Evolutionary conservation across 2,113 vertebrate genomes (phyloP).

Genomic region (Spheniscus mendiculus): DNA sequence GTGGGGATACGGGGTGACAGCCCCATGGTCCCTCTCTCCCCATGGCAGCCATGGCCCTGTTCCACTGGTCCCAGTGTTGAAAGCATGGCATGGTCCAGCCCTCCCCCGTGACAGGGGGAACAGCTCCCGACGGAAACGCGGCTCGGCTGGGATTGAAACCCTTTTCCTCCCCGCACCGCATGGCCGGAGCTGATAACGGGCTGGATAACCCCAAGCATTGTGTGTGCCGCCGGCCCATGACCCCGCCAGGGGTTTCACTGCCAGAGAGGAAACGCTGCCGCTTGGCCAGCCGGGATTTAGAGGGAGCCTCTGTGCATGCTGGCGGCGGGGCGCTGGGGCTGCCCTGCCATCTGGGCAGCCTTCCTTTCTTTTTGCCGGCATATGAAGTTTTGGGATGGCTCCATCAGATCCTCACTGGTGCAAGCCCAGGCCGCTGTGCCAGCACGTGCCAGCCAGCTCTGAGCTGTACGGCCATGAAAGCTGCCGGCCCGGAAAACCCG

Average conservation of each 20-base stretch:
- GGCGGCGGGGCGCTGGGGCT: fast-evolving
- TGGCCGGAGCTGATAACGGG: constrained; percentile 35
- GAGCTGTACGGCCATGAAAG: fast-evolving
- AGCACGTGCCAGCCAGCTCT: fast-evolving
- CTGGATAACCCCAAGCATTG: constrained; percentile 14
- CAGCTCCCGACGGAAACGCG: neutral
- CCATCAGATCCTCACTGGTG: neutral
- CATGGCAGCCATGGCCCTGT: neutral
- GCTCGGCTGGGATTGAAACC: constrained; percentile 16
- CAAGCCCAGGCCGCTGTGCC: neutral
- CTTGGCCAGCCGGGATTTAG: fast-evolving
- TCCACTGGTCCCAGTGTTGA: fast-evolving
- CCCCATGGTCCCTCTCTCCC: neutral
- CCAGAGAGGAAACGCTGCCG: neutral
- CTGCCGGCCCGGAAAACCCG: fast-evolving
- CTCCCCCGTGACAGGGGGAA: neutral
- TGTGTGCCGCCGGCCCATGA: neutral
- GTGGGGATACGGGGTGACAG: neutral
- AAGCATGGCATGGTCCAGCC: neutral
- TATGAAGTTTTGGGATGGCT: neutral
- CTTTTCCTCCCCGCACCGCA: neutral
- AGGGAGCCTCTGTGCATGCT: neutral
- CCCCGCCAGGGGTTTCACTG: neutral
- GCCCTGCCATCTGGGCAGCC: neutral
- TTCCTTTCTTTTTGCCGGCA: neutral